Percentiles rank a stretch among this genome's conserved stretches.
phyloP scores from a whole-genome alignment of 2,113 vertebrate genomes.

The Rhadina sibilatrix region DNA sequence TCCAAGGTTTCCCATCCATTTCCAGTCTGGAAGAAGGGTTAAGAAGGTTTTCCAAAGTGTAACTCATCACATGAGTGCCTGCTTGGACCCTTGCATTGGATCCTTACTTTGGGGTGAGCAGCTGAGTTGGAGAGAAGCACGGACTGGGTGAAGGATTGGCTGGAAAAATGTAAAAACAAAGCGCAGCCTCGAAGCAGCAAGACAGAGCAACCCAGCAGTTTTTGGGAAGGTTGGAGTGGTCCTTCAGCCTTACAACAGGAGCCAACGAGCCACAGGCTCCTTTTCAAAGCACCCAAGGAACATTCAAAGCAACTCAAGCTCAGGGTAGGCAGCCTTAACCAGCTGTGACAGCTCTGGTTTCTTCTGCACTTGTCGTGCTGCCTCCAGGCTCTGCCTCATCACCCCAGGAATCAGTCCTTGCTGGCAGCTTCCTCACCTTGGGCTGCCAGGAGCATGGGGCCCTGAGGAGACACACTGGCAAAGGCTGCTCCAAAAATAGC shows the following conservation, averaged over 20 bases:
- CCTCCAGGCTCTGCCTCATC: not conserved
- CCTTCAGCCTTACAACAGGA: not conserved
- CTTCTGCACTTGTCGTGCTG: not conserved
- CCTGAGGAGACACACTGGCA: not conserved
- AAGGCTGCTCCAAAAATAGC: not conserved
- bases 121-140: not conserved
- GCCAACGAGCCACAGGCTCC: not conserved
- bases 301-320: not conserved
- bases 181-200: not conserved
- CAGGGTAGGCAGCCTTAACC: accelerated
- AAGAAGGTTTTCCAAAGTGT: not conserved
- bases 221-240: not conserved
- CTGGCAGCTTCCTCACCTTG: not conserved
- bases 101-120: not conserved
- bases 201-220: not conserved
- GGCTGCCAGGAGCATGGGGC: not conserved
- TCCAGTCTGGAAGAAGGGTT: not conserved
- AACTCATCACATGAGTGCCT: not conserved
- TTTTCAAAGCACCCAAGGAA: not conserved
- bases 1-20: not conserved
- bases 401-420: not conserved
- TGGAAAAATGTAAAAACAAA: not conserved
- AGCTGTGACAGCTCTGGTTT: constrained; percentile 12
- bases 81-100: not conserved
- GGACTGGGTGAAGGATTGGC: not conserved